Evolutionary conservation across 2,888 invertebrate species (phyloP).

Genomic region (Epiblema foenella): DNA sequence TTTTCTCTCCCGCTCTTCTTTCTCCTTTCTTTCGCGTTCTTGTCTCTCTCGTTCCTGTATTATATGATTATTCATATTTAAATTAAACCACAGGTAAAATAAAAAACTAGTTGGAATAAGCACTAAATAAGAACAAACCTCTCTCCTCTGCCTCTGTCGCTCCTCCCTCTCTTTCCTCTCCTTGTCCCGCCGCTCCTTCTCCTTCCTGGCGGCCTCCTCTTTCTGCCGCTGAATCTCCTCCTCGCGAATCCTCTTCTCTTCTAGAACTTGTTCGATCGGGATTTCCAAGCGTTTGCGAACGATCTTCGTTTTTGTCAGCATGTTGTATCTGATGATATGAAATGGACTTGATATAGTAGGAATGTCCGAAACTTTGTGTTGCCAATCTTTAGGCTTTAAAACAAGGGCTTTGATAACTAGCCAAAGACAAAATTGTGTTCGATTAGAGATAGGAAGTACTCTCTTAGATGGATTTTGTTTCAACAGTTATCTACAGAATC

Average conservation of each 20-base stretch:
- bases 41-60: conserved; percentile 64
- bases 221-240: conserved; percentile 64
- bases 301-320: conserved; percentile 76
- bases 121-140: conserved; percentile 54
- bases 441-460: no score
- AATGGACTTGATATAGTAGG: not conserved
- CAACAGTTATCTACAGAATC: no score
- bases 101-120: no score
- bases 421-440: no score
- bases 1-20: conserved; percentile 46
- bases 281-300: conserved; percentile 73
- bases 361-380: no score
- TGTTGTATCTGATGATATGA: conserved; percentile 65
- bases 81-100: no score
- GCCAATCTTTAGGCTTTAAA: no score
- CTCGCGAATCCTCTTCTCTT: conserved; percentile 71
- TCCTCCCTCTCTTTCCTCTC: conserved; percentile 68
- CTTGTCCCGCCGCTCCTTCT: conserved; percentile 61
- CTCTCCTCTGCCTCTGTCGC: conserved; percentile 73
- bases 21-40: conserved; percentile 57
- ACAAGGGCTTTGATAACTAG: no score
- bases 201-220: conserved; percentile 62
- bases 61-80: not conserved
- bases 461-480: no score
- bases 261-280: conserved; percentile 75